Evolutionary conservation across 2,888 invertebrate genomes (phyloP), one percentile per base, ranked within the genome.

Genomic region (Nomada goodeniana): DNA sequence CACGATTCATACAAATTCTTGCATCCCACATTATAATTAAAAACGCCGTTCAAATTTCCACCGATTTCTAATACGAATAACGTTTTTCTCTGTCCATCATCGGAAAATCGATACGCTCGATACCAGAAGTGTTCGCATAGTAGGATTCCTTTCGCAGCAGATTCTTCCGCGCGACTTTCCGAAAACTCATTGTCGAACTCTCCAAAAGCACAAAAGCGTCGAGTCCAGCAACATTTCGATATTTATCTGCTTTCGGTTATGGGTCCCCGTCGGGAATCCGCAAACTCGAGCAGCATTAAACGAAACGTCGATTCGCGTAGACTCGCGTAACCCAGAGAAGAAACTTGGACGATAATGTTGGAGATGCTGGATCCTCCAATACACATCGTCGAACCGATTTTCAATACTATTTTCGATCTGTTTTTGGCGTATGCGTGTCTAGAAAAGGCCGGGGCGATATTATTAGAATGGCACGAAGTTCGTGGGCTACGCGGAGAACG

Each of bases 211-310:
- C 47, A 42, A 65, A 18, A n/a, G 42, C 53, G 29, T 10, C 13
- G n/a, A 20, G 9, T n/a, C 26, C 26, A 23, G 5, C 64, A 60
- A 52, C 52, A 29, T 73, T 53, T n/a, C 44, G 52, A 67, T 67
- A 42, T 61, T 75, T 23, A 47, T 67, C 64, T 20, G 20, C 18
- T 44, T 73, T 61, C 23, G 65, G 42, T 75, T 77, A 53, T 60
- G 65, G 36, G 20, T 47, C 26, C 23, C 13, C 3, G 9, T 36
- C 29, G 55, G 15, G 47, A n/a, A 20, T 70, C 10, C 18, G 7
- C 20, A n/a, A 26, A 13, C 29, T 36, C 52, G 23, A 36, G 50
- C 67, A n/a, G 20, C 67, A 52, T 76, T 76, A 29, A 72, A 65
- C 29, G 67, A 74, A 61, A 23, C 23, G 44, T 73, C 44, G 42